A percentile compares a stretch with the other conserved stretches of the same genome.
Conservation (phyloP, 2,888 invertebrate species). For the Scrobipalpa atriplicella region DNA sequence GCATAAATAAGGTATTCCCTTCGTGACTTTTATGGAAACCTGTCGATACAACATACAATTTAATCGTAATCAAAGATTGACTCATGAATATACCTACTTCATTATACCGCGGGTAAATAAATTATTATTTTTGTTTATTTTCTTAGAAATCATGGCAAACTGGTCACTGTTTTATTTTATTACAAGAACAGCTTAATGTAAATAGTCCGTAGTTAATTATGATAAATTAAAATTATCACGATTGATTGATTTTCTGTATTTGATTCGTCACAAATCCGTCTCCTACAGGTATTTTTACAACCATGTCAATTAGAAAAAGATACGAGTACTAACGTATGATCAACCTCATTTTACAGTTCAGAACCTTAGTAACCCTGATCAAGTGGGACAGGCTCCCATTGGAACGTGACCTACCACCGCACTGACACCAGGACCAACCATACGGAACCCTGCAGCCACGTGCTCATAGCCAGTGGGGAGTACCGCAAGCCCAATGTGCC, state of each 20-base stretch:
- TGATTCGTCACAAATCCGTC: too few relatives aligned
- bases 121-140: too few relatives aligned
- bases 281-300: too few relatives aligned
- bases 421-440: constrained; percentile 62
- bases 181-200: background rate
- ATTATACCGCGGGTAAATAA: too few relatives aligned
- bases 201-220: background rate
- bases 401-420: constrained; percentile 76
- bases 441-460: constrained; percentile 82
- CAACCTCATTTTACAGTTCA: constrained; percentile 60
- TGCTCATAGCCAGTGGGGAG: constrained; percentile 87
- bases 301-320: too few relatives aligned
- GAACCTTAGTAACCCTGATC: constrained; percentile 72
- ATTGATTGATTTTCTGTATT: background rate
- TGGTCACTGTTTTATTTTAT: background rate
- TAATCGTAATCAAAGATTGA: background rate
- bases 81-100: too few relatives aligned
- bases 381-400: constrained; percentile 63
- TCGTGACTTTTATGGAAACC: constrained; percentile 3
- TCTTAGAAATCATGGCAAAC: background rate
- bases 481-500: constrained; percentile 62
- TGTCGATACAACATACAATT: background rate
- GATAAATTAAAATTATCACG: background rate
- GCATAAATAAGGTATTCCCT: background rate
- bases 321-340: too few relatives aligned